Evolutionary conservation across 2,888 invertebrate genomes (phyloP).

Genomic region (Macrophya alboannulata): DNA sequence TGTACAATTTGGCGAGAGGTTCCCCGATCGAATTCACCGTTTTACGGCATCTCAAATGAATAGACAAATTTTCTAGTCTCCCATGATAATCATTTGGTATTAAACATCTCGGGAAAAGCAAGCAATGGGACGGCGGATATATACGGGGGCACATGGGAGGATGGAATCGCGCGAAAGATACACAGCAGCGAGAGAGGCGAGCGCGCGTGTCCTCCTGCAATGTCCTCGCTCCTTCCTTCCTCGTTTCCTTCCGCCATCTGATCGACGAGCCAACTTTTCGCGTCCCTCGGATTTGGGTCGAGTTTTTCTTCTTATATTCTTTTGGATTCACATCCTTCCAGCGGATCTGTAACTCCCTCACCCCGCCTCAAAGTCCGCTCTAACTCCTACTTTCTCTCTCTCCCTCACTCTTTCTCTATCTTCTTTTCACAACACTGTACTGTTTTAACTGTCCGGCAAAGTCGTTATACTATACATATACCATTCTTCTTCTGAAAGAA

Average conservation of each 20-base stretch:
- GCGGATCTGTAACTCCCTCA: slow-evolving; percentile 32
- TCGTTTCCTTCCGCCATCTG: slow-evolving; percentile 76
- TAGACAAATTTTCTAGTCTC: background rate
- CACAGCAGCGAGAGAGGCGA: slow-evolving; percentile 68
- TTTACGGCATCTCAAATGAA: background rate
- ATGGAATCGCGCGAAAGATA: slow-evolving; percentile 67
- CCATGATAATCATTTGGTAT: background rate
- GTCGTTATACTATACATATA: slow-evolving; percentile 22
- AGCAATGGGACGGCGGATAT: slow-evolving; percentile 23
- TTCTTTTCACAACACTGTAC: slow-evolving; percentile 26
- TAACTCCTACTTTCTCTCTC: slow-evolving; percentile 56
- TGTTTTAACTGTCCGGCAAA: slow-evolving; percentile 56
- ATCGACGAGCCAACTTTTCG: slow-evolving; percentile 79
- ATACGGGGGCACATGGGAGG: slow-evolving; percentile 7
- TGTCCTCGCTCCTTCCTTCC: slow-evolving; percentile 71
- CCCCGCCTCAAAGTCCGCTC: slow-evolving; percentile 55
- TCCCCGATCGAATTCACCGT: background rate
- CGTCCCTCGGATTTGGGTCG: slow-evolving; percentile 77
- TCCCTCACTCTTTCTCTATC: slow-evolving; percentile 48
- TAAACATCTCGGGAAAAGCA: slow-evolving; percentile 37
- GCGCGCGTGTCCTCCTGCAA: slow-evolving; percentile 73
- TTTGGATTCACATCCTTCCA: slow-evolving; percentile 41
- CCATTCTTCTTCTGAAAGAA: slow-evolving; percentile 50
- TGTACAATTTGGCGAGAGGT: background rate
- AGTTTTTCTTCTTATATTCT: slow-evolving; percentile 64